These are phyloP conservation scores for Brachyopa scutellaris DNA, from an alignment of 2,888 invertebrate species.

Conservation along the genomic window DNA sequence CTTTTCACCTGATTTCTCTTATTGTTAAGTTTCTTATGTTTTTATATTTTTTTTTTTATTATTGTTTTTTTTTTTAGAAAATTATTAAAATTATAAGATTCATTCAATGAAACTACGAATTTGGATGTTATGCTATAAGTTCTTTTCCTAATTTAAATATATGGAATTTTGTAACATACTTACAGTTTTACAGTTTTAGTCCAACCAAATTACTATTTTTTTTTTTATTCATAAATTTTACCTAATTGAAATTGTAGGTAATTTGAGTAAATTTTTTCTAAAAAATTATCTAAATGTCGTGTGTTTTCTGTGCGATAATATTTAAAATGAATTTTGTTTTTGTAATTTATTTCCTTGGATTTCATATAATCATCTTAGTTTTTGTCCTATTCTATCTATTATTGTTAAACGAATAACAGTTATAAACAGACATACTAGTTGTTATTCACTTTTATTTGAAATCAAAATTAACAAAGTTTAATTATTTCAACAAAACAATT, in stretches of 20 bases:
- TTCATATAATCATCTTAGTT: constrained; percentile 43
- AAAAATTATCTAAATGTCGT: constrained; percentile 72
- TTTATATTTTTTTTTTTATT: constrained; percentile 16
- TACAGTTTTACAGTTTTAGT: constrained; percentile 57
- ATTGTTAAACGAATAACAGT: constrained; percentile 38
- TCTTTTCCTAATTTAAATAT: constrained; percentile 43
- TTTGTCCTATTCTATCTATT: constrained; percentile 28
- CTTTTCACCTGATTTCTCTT: constrained; percentile 41
- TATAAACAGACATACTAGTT: constrained; percentile 42
- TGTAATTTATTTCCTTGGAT: constrained; percentile 35
- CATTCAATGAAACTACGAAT: constrained; percentile 49
- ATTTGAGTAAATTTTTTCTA: constrained; percentile 51
- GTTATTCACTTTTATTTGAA: constrained; percentile 41
- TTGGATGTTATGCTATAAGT: constrained; percentile 63
- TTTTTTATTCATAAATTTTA: constrained; percentile 39
- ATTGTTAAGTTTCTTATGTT: constrained; percentile 34
- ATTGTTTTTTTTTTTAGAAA: constrained; percentile 23
- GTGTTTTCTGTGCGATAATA: constrained; percentile 72
- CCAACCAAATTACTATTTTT: constrained; percentile 54
- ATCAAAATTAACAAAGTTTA: constrained; percentile 5
- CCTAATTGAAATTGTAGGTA: constrained; percentile 64
- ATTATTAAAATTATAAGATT: constrained; percentile 33
- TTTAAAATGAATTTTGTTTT: constrained; percentile 35
- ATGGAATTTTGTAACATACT: constrained; percentile 66
- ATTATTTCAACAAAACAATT: constrained; percentile 35